Evolutionary conservation across 2,113 vertebrate species (phyloP), one percentile per base, ranked within the genome.

Genomic region (Oncorhynchus kisutch): DNA sequence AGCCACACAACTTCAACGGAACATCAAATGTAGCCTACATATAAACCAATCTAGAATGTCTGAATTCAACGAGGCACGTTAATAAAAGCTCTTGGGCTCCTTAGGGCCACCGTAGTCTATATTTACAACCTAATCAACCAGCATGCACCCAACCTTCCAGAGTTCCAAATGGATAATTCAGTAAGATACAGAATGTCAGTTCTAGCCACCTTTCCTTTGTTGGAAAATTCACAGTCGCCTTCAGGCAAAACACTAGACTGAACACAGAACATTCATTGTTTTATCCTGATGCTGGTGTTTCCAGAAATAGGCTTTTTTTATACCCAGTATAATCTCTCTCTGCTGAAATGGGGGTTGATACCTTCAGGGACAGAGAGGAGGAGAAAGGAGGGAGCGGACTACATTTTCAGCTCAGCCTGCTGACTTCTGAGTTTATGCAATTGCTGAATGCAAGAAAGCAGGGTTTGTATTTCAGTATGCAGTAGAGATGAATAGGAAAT

Each of bases 351-450:
- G n/a, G 51, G 20, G 20, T 29, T 65, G 13, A 34, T 65, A 16
- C 49, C 45, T 79, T 70, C 8, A 70, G n/a, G 25, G 59, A 70
- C 13, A 6, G n/a, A 62, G 20, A 11, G 59, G 59, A 4, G 29
- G 57, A 73, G 31, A 14, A 11, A 54, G 79, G 76, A 64, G 83
- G 72, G 78, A 79, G 81, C 86, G 85, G 81, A 81, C 85, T 81
- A 70, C 70, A 64, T 34, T 68, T 2, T 76, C 54, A 54, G 12
- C 70, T 76, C 74, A 45, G 82, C 71, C 72, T 79, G 76, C 72
- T 62, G 68, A 82, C 78, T 79, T 54, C 74, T 72, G 67, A 16
- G 80, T 84, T 57, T 48, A 29, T 75, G 76, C 81, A 82, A 80
- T 81, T 73, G 64, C 71, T 29, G 77, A 78, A 81, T 79, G 64